A percentile compares a stretch with the other conserved stretches of the same genome.
phyloP scores from a whole-genome alignment of 2,797 vertebrate genomes.

The Pampus argenteus region DNA sequence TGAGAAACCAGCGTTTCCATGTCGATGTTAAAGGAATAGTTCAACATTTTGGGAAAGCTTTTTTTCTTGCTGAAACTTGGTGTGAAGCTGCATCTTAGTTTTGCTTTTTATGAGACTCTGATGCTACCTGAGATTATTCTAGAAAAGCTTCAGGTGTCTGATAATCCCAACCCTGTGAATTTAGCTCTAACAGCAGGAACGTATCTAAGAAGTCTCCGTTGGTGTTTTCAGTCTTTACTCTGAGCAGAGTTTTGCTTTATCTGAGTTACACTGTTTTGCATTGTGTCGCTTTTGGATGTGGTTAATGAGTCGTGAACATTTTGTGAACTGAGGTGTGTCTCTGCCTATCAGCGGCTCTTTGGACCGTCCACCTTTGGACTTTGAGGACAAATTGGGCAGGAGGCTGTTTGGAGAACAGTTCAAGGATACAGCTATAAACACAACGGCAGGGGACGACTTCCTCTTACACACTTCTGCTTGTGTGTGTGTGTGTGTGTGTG shows the following conservation, averaged over 20 bases:
- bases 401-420: constrained; percentile 57
- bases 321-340: constrained; percentile 68
- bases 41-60: no score
- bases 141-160: no score
- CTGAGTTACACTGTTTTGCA: constrained; percentile 17
- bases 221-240: not conserved
- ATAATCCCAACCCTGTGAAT: no score
- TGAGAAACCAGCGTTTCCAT: no score
- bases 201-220: no score
- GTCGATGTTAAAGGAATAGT: no score
- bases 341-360: constrained; percentile 71
- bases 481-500: constrained; percentile 35
- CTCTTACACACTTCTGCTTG: not conserved
- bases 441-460: not conserved
- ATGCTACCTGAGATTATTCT: no score
- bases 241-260: not conserved
- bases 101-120: no score
- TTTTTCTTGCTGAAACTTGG: no score
- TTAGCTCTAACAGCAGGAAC: no score
- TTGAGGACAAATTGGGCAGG: constrained; percentile 47
- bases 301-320: constrained; percentile 67
- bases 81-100: no score
- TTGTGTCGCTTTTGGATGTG: constrained; percentile 36
- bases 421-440: constrained; percentile 58
- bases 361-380: constrained; percentile 71